Base-by-base conservation (phyloP, 2,888 invertebrate genomes). In the Campaea margaritaria region DNA sequence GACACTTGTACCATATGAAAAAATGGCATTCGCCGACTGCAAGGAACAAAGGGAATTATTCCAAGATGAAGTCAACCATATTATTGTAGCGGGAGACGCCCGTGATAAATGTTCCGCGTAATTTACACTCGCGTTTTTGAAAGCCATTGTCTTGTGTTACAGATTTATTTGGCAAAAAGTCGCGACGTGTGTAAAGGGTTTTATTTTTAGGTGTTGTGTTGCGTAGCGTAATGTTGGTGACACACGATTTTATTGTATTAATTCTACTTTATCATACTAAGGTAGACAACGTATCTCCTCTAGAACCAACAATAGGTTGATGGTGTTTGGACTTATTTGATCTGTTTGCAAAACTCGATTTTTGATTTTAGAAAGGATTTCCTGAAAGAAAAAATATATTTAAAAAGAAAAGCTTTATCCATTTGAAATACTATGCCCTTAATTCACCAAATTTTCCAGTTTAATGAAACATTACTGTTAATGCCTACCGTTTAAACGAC, bases 31-130 rank as follows among this genome's bases (percentile, higher is more conserved):
- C 73, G 78, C 82, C 78, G 78, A 79, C 81, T 81, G 80, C 81
- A 82, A 82, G 83, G 85, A 88, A 91, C 91, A 91, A 91, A 91
- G 91, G 83, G 85, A 91, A 91, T 91, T 89, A 91, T 91, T 89
- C 82, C 84, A 89, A 87, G 87, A 91, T 91, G 91, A 91, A 91
- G 90, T 91, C 90, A 91, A 89, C 89, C 90, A 80, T 87, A 83
- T 90, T 89, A 91, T 91, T 89, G 91, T 87, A 84, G 86, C 83
- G 81, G 78, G 78, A 76, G 85, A 83, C 83, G 69, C 71, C 65
- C 68, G 81, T 88, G 91, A 91, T 91, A 83, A 86, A 91, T 89
- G 90, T 73, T 74, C 74, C 78, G 78, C 80, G 88, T 91, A 89
- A 90, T 91, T 91, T 90, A 90, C 89, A 87, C 85, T 78, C 79